phyloP scores from a whole-genome alignment of 2,113 vertebrate genomes.

The Halichoeres trimaculatus region DNA sequence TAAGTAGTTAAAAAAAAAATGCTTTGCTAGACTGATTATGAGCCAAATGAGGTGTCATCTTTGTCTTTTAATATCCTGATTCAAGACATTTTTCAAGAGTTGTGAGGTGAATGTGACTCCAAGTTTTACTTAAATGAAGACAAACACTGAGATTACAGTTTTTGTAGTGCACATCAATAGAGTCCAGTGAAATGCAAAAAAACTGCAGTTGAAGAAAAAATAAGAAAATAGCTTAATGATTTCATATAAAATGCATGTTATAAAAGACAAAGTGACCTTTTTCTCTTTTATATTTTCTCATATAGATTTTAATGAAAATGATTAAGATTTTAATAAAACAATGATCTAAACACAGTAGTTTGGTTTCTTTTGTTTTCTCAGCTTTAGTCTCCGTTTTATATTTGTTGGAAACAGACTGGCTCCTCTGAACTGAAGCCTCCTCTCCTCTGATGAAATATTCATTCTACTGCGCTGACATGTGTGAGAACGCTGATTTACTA shows the following conservation, averaged over 20 bases:
- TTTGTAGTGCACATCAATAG: conserved; percentile 10
- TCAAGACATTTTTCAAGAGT: too few species aligned
- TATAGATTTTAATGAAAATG: not conserved
- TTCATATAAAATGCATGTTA: too few species aligned
- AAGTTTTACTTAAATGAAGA: too few species aligned
- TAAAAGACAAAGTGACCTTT: not conserved
- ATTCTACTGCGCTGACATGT: conserved; percentile 39
- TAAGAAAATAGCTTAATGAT: not conserved
- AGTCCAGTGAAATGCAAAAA: conserved; percentile 21
- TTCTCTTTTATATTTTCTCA: not conserved
- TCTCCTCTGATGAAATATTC: conserved; percentile 46
- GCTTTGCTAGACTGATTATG: too few species aligned
- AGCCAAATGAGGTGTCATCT: too few species aligned
- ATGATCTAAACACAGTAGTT: too few species aligned
- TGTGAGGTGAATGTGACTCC: too few species aligned
- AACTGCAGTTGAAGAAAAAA: not conserved
- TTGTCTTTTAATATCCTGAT: too few species aligned
- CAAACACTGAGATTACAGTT: conserved; percentile 6
- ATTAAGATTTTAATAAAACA: not conserved
- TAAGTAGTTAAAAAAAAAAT: too few species aligned
- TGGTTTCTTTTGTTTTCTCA: not conserved
- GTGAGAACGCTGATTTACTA: conserved; percentile 37
- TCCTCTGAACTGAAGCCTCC: conserved; percentile 30
- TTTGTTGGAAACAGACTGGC: conserved; percentile 35
- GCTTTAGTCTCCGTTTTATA: not conserved